These are phyloP conservation scores for Hemaris fuciformis DNA, from an alignment of 2,888 invertebrate genomes.

Conservation along the genomic window DNA sequence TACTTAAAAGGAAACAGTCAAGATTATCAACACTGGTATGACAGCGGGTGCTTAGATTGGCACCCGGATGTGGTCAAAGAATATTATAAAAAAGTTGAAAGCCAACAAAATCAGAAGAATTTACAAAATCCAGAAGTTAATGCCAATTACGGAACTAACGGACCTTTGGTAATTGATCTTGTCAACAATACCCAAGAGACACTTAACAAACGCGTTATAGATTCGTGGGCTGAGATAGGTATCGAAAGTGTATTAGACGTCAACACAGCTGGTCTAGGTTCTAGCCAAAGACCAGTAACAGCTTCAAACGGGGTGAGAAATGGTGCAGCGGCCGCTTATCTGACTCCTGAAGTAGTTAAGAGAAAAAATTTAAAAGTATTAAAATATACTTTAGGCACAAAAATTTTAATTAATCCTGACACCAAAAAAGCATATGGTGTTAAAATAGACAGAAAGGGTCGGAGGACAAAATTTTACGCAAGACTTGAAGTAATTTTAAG, in stretches of 20 bases:
- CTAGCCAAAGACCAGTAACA: conserved; percentile 63
- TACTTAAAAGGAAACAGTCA: conserved; percentile 70
- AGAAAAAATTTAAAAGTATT: conserved; percentile 55
- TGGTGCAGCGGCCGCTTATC: conserved; percentile 73
- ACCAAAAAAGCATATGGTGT: conserved; percentile 62
- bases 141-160: conserved; percentile 25
- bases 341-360: conserved; percentile 39
- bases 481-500: conserved; percentile 69
- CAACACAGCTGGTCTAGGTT: conserved; percentile 62
- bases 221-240: conserved; percentile 64
- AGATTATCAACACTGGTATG: conserved; percentile 74
- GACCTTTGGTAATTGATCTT: conserved; percentile 21
- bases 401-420: conserved; percentile 66
- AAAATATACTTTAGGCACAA: conserved; percentile 72
- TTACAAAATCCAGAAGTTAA: conserved; percentile 12
- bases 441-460: conserved; percentile 40
- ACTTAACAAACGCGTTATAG: conserved; percentile 34
- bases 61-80: conserved; percentile 20
- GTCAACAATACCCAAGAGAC: conserved; percentile 19
- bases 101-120: conserved; percentile 19
- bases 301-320: conserved; percentile 64
- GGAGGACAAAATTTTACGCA: conserved; percentile 30
- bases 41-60: conserved; percentile 60
- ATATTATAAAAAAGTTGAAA: conserved; percentile 29
- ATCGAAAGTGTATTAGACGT: conserved; percentile 50